A percentile compares a stretch with the other conserved stretches of the same genome.
phyloP scores from a whole-genome alignment of 2,797 vertebrate genomes.

The Gadopsis marmoratus region DNA sequence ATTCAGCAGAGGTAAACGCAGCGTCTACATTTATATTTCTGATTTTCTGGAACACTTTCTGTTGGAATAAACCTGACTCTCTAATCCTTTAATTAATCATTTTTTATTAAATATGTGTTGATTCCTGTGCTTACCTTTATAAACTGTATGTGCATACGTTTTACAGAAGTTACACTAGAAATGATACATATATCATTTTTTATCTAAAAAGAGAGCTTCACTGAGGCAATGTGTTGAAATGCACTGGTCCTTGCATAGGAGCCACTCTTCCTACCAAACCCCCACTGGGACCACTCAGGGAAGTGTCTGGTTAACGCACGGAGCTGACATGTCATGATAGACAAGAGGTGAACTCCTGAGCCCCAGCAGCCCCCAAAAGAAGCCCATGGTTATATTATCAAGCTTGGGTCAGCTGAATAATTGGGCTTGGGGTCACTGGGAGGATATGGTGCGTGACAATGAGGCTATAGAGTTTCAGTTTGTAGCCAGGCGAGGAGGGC shows the following conservation, averaged over 20 bases:
- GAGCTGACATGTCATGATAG: constrained; percentile 83
- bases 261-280: constrained; percentile 54
- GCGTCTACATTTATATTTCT: background rate
- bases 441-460: constrained; percentile 86
- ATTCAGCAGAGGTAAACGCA: constrained; percentile 20
- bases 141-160: background rate
- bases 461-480: constrained; percentile 85
- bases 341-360: constrained; percentile 77
- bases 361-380: constrained; percentile 77
- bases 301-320: constrained; percentile 86
- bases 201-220: constrained; percentile 18
- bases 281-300: constrained; percentile 82
- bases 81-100: background rate
- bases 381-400: constrained; percentile 87
- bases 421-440: constrained; percentile 81
- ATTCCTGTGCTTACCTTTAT: background rate
- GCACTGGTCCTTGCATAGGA: constrained; percentile 40
- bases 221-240: constrained; percentile 43
- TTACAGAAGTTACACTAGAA: background rate
- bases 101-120: background rate
- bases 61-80: constrained; percentile 2
- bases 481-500: constrained; percentile 53
- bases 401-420: constrained; percentile 86
- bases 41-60: background rate
- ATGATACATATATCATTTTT: constrained; percentile 2